These are phyloP conservation scores for Zelostemma sp. DNA, from an alignment of 1,140 invertebrate species.

Conservation along the genomic window DNA sequence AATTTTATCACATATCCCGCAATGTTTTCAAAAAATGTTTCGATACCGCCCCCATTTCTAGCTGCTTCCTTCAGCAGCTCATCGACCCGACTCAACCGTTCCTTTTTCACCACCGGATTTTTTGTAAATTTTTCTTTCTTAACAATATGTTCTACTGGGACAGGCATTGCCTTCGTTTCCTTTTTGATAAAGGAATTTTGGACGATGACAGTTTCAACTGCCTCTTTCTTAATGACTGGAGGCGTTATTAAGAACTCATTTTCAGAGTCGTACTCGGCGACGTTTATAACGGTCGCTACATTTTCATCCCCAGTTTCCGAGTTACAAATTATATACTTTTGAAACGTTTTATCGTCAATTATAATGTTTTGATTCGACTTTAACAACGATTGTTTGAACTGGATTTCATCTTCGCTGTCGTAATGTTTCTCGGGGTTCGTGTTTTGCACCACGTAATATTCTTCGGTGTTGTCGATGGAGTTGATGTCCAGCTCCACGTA, in stretches of 20 bases:
- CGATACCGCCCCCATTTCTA: slow-evolving; percentile 32
- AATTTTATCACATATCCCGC: slow-evolving; percentile 42
- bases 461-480: slow-evolving; percentile 28
- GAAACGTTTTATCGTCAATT: slow-evolving; percentile 22
- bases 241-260: slow-evolving; percentile 23
- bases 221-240: too few species aligned
- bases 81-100: slow-evolving; percentile 9
- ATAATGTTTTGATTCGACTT: slow-evolving; percentile 22
- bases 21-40: slow-evolving; percentile 55
- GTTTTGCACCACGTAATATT: slow-evolving; percentile 34
- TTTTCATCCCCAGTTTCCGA: slow-evolving; percentile 2
- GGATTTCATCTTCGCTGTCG: slow-evolving; percentile 11
- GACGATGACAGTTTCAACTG: too few species aligned
- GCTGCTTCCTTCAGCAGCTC: slow-evolving; percentile 33
- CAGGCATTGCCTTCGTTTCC: too few species aligned
- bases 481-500: slow-evolving; percentile 50
- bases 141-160: background rate
- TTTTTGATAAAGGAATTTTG: too few species aligned
- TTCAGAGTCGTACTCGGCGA: slow-evolving; percentile 16
- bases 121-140: slow-evolving; percentile 7
- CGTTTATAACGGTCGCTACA: slow-evolving; percentile 13
- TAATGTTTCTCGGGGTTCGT: slow-evolving; percentile 19
- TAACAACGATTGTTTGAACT: slow-evolving; percentile 5
- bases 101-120: slow-evolving; percentile 12
- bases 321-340: slow-evolving; percentile 29